Conservation (phyloP, 2,888 invertebrate genomes). For the Rhabditophanes sp. region DNA sequence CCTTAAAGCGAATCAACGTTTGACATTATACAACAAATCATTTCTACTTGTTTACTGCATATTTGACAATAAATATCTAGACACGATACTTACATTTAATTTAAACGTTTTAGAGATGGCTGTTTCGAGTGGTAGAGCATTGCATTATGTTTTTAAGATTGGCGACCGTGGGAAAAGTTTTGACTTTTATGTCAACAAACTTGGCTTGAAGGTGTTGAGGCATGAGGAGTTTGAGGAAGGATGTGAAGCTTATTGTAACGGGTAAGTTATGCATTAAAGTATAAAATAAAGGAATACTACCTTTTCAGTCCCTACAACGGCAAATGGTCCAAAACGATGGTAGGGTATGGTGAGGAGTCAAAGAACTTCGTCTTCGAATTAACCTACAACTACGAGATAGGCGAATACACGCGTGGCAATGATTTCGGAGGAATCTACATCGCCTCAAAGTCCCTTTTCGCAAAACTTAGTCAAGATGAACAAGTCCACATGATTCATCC, state of each 20-base stretch:
- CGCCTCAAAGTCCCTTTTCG: conserved; percentile 57
- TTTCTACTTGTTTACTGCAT: too few species aligned
- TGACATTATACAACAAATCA: too few species aligned
- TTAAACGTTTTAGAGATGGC: too few species aligned
- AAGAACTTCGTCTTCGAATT: conserved; percentile 84
- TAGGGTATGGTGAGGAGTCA: conserved; percentile 89
- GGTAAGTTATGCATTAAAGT: conserved; percentile 52
- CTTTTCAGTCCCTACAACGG: conserved; percentile 73
- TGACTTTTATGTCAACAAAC: conserved; percentile 69
- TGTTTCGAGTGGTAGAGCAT: conserved; percentile 52
- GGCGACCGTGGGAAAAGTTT: conserved; percentile 69
- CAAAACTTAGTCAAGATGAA: conserved; percentile 11
- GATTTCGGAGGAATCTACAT: conserved; percentile 65
- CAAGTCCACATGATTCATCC: conserved; percentile 11
- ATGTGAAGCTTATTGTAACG: conserved; percentile 91
- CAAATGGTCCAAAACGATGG: conserved; percentile 97
- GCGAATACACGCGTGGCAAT: conserved; percentile 70
- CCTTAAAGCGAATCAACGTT: too few species aligned
- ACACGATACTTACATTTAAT: too few species aligned
- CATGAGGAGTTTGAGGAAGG: conserved; percentile 95
- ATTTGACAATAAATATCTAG: too few species aligned
- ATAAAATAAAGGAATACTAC: background rate
- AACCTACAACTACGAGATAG: conserved; percentile 89
- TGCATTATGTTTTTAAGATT: conserved; percentile 92
- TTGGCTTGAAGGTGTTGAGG: conserved; percentile 78